phyloP scores from a whole-genome alignment of 64 coral and sea anemone species.

The Porites australiensis region DNA sequence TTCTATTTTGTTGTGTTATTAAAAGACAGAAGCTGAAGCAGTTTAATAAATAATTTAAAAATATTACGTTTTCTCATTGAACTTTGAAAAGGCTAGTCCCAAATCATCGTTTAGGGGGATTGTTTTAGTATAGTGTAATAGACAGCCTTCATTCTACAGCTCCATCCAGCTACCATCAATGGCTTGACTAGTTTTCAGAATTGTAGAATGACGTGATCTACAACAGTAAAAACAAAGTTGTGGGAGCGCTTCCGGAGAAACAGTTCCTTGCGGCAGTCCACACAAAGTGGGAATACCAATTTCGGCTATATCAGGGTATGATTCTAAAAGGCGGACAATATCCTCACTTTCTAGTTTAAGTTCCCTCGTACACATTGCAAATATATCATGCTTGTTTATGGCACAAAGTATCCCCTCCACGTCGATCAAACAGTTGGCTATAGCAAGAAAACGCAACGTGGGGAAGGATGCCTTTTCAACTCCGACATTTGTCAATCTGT shows the following conservation, averaged over 20 bases:
- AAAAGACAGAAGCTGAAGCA: too few species aligned
- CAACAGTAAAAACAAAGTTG: too few species aligned
- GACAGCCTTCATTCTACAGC: too few species aligned
- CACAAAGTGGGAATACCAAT: slow-evolving; percentile 1
- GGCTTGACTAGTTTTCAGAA: not conserved
- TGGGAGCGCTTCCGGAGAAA: too few species aligned
- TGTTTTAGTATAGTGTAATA: too few species aligned
- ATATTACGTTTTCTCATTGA: too few species aligned
- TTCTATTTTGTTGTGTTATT: too few species aligned
- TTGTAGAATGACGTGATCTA: too few species aligned
- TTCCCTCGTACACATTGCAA: slow-evolving; percentile 3
- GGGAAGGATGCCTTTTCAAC: slow-evolving; percentile 16
- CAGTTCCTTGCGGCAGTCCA: too few species aligned
- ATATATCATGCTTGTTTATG: not conserved
- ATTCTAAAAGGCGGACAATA: not conserved
- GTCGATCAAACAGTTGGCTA: slow-evolving; percentile 7
- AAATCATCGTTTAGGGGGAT: too few species aligned
- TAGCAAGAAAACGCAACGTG: not conserved
- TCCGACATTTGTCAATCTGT: not conserved
- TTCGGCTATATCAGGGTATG: slow-evolving; percentile 6
- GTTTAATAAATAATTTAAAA: too few species aligned
- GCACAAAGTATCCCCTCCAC: not conserved
- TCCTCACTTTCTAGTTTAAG: slow-evolving; percentile 11
- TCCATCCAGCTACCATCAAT: not conserved
- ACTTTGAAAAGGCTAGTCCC: too few species aligned